These are phyloP conservation scores for Cirrhinus mrigala DNA, from an alignment of 2,797 vertebrate genomes.

Conservation along the genomic window DNA sequence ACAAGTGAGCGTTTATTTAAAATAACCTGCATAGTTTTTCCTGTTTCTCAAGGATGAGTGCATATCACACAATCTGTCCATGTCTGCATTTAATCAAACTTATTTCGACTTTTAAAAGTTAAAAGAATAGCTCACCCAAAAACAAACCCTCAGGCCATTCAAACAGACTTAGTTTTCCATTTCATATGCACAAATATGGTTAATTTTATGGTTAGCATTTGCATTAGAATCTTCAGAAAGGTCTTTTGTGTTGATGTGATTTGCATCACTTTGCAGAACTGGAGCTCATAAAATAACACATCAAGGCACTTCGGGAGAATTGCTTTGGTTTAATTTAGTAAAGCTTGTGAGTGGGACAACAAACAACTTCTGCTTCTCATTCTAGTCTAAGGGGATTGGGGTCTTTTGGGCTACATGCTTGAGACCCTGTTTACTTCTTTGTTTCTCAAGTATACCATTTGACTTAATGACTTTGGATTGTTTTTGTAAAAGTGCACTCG, in stretches of 20 bases:
- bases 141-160: not conserved
- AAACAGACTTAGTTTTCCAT: no score
- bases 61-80: not conserved
- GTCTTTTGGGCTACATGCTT: not conserved
- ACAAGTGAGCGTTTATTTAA: not conserved
- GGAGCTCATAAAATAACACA: not conserved
- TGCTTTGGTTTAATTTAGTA: slow-evolving; percentile 11
- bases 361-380: slow-evolving; percentile 18
- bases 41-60: slow-evolving; percentile 1
- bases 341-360: not conserved
- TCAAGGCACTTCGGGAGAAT: not conserved
- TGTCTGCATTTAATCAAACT: not conserved
- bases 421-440: slow-evolving; percentile 21
- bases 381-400: slow-evolving; percentile 40
- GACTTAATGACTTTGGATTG: slow-evolving; percentile 64
- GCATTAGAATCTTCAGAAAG: not conserved
- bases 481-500: slow-evolving; percentile 65
- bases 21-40: no score
- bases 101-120: not conserved
- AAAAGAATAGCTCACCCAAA: not conserved
- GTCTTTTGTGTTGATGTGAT: not conserved
- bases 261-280: slow-evolving; percentile 6
- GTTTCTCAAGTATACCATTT: slow-evolving; percentile 59
- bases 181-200: no score
- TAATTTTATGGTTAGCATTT: not conserved